Evolutionary conservation across 2,797 vertebrate species (phyloP).

Genomic region (Lepidocolaptes lacrymiger): DNA sequence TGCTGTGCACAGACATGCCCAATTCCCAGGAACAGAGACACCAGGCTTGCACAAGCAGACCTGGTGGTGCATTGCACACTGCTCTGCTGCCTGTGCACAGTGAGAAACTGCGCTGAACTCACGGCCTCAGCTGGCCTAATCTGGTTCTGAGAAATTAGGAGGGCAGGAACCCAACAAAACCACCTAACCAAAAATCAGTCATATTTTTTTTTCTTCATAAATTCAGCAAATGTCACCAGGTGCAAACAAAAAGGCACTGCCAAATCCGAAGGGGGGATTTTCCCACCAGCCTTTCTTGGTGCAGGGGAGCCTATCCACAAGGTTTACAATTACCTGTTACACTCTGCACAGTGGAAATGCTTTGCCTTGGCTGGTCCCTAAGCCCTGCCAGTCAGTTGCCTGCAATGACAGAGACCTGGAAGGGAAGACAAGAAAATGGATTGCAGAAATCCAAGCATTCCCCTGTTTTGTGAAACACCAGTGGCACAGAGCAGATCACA

Average conservation of each 20-base stretch:
- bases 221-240: not conserved
- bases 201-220: not conserved
- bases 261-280: not conserved
- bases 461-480: not conserved
- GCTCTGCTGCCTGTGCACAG: accelerated
- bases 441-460: not conserved
- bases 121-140: not conserved
- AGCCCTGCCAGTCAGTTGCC: not conserved
- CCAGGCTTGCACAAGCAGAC: not conserved
- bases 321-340: not conserved
- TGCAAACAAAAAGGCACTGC: not conserved
- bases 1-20: not conserved
- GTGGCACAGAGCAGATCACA: not conserved
- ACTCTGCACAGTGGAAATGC: not conserved
- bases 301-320: not conserved
- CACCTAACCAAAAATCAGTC: not conserved
- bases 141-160: not conserved
- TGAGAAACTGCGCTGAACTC: not conserved
- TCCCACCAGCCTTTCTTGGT: not conserved
- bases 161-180: not conserved
- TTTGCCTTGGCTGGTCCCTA: not conserved
- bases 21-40: not conserved
- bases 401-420: not conserved
- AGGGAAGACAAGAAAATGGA: not conserved
- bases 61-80: accelerated